These are phyloP conservation scores for Calonectris borealis DNA, from an alignment of 2,113 vertebrate genomes.

Conservation along the genomic window DNA sequence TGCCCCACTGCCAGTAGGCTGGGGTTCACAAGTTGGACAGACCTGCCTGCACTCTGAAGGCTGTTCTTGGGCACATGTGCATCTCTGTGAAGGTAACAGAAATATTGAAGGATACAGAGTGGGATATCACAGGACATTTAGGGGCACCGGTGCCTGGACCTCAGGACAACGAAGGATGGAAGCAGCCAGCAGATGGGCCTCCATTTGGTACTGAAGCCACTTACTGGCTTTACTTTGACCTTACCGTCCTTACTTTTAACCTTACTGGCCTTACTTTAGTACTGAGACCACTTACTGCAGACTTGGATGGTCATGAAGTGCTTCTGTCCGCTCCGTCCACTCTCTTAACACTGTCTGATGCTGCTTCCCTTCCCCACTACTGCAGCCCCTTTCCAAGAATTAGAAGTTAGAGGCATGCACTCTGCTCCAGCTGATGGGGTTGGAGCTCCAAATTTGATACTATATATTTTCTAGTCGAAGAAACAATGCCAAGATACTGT, in stretches of 20 bases:
- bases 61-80: neutral
- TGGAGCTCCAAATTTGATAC: neutral
- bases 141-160: neutral
- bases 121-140: neutral
- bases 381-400: neutral
- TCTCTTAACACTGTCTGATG: neutral
- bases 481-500: neutral
- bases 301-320: neutral
- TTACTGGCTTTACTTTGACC: neutral
- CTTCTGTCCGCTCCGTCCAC: neutral
- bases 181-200: neutral
- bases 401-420: neutral
- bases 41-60: neutral
- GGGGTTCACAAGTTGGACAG: neutral
- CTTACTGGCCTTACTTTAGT: neutral
- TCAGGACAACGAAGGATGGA: neutral
- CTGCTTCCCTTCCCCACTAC: neutral
- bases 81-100: neutral
- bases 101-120: neutral
- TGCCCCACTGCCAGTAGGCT: neutral
- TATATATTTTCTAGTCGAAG: neutral
- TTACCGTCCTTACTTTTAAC: neutral
- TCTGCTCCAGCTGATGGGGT: neutral
- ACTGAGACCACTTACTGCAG: neutral
- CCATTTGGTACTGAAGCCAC: neutral